Conservation (phyloP, 1,140 invertebrate species). For the Yoshiicerus persimilis region DNA sequence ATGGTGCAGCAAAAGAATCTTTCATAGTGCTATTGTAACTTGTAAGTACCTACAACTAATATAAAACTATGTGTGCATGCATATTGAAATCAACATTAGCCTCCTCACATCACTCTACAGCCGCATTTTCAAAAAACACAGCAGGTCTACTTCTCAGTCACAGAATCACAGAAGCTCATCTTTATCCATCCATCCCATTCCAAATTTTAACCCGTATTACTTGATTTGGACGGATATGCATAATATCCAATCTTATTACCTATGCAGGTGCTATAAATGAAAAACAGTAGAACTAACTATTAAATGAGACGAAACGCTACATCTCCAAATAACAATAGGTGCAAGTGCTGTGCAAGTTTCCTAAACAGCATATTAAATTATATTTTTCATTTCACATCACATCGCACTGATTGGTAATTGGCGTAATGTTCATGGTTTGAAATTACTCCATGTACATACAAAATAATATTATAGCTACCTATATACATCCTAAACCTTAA, state of each 20-base stretch:
- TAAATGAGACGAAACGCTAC: not conserved
- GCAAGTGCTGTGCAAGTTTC: not conserved
- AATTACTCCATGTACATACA: not conserved
- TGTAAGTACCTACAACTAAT: too few relatives aligned
- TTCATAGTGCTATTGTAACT: not conserved
- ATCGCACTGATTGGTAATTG: not conserved
- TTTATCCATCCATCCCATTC: not conserved
- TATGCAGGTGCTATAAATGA: too few relatives aligned
- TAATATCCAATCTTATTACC: too few relatives aligned
- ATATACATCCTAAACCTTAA: too few relatives aligned
- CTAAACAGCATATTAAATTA: not conserved
- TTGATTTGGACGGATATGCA: not conserved
- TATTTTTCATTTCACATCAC: not conserved
- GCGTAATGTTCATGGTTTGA: not conserved
- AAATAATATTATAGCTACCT: too few relatives aligned
- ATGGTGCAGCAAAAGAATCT: not conserved
- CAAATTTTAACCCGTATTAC: not conserved
- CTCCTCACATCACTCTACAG: not conserved
- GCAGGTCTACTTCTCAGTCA: not conserved
- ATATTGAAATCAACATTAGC: not conserved
- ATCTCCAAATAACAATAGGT: not conserved
- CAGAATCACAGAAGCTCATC: not conserved
- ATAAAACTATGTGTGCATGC: not conserved
- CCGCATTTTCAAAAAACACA: not conserved
- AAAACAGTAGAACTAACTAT: too few relatives aligned